A percentile compares a stretch with the other conserved stretches of the same genome.
Conservation (phyloP, 2,113 vertebrate species). For the Cyphotilapia sp. region DNA sequence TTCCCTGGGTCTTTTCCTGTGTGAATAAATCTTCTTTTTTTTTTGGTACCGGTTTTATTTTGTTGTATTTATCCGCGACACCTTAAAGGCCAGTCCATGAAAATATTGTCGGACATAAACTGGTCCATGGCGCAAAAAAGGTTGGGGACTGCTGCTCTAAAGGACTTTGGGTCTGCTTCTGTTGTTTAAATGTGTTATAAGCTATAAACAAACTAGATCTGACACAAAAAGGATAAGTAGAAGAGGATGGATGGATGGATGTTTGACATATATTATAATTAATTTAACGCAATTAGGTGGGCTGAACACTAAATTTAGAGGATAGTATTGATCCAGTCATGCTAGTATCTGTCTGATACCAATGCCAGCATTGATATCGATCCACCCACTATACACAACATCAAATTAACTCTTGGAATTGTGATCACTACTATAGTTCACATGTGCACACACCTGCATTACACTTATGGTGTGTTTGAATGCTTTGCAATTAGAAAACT, state of each 20-base stretch:
- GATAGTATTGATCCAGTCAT: background rate
- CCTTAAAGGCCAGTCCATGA: background rate
- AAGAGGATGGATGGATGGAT: background rate
- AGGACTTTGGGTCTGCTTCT: background rate
- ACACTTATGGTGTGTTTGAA: fast-evolving
- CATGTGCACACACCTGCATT: background rate
- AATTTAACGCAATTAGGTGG: background rate
- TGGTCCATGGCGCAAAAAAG: fast-evolving
- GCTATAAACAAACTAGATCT: background rate
- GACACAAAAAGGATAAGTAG: background rate
- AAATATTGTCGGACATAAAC: background rate
- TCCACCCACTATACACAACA: background rate
- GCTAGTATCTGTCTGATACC: background rate
- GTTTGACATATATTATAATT: background rate
- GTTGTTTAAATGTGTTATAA: background rate
- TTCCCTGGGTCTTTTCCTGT: background rate
- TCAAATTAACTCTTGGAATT: background rate
- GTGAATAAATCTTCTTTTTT: background rate
- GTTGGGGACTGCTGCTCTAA: fast-evolving
- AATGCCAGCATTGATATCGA: background rate
- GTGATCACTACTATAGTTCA: background rate
- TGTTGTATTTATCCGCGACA: background rate
- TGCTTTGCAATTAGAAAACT: background rate
- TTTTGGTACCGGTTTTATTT: background rate
- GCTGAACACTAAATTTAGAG: background rate